Evolutionary conservation across 2,113 vertebrate species (phyloP).

Genomic region (Lophius piscatorius): DNA sequence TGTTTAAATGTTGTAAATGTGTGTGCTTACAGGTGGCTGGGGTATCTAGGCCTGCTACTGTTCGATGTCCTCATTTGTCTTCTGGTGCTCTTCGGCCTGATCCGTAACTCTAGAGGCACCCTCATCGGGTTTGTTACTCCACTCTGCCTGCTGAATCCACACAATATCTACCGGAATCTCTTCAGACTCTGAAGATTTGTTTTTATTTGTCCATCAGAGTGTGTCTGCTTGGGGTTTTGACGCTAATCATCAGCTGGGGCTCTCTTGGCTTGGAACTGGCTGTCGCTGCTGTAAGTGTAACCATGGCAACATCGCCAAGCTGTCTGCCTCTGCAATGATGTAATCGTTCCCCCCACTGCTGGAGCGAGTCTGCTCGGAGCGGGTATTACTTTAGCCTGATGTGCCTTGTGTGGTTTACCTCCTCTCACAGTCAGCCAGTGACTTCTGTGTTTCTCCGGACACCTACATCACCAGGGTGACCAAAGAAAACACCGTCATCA

Average conservation of each 20-base stretch:
- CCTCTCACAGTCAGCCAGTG: slow-evolving; percentile 85
- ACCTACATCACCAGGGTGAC: slow-evolving; percentile 86
- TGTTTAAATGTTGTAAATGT: too few relatives aligned
- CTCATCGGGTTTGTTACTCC: slow-evolving; percentile 83
- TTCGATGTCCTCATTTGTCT: slow-evolving; percentile 93
- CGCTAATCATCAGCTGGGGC: slow-evolving; percentile 92
- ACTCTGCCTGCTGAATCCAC: background rate
- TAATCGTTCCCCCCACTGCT: slow-evolving; percentile 55
- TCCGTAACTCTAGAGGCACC: slow-evolving; percentile 92
- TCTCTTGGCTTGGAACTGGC: slow-evolving; percentile 91
- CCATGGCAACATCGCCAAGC: slow-evolving; percentile 65
- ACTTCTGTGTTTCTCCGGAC: slow-evolving; percentile 92
- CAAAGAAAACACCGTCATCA: slow-evolving; percentile 86
- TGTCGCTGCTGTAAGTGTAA: slow-evolving; percentile 86
- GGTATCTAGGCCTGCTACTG: slow-evolving; percentile 88
- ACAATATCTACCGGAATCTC: background rate
- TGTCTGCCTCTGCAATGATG: slow-evolving; percentile 58
- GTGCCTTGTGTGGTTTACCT: slow-evolving; percentile 36
- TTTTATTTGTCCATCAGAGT: slow-evolving; percentile 79
- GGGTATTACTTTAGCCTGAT: slow-evolving; percentile 38
- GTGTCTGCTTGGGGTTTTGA: slow-evolving; percentile 91
- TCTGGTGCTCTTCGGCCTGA: slow-evolving; percentile 92
- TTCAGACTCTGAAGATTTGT: background rate
- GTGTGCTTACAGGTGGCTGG: slow-evolving; percentile 89
- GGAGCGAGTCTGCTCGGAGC: slow-evolving; percentile 2